These are phyloP conservation scores for Anarsia innoxiella DNA, from an alignment of 2,888 invertebrate species.

Conservation along the genomic window DNA sequence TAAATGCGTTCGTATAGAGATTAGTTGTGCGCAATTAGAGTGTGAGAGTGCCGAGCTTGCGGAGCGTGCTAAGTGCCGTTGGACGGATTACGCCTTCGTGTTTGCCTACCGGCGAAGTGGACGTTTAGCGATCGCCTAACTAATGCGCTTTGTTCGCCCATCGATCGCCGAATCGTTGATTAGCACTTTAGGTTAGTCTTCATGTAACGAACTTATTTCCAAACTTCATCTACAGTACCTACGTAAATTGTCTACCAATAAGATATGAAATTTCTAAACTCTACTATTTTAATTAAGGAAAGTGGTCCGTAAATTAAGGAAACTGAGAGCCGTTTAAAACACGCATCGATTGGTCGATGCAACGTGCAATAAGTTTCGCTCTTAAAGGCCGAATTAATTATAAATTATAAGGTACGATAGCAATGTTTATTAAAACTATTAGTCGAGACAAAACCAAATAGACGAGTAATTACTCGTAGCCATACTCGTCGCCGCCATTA, in stretches of 20 bases:
- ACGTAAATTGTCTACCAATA: constrained; percentile 1
- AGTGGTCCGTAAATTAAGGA: no score
- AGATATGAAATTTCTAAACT: no score
- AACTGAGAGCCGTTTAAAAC: no score
- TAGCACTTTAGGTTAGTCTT: constrained; percentile 20
- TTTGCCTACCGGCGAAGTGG: constrained; percentile 58
- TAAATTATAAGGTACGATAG: no score
- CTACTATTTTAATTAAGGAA: no score
- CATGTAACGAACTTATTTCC: constrained; percentile 3
- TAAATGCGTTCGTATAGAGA: constrained; percentile 64
- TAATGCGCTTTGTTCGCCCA: constrained; percentile 59
- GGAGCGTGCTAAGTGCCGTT: constrained; percentile 65
- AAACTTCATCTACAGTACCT: constrained; percentile 4
- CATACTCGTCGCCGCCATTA: constrained; percentile 43
- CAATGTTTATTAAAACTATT: no score
- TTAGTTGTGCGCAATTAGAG: constrained; percentile 38
- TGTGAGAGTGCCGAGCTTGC: constrained; percentile 52
- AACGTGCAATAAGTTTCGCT: no score
- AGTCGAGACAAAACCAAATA: constrained; percentile 22
- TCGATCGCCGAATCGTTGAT: constrained; percentile 57
- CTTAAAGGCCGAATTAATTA: no score
- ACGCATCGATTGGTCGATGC: no score
- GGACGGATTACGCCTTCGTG: constrained; percentile 66
- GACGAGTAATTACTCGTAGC: constrained; percentile 44
- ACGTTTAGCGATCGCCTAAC: constrained; percentile 56